A percentile compares a stretch with the other conserved stretches of the same genome.
Conservation (phyloP, 2,797 vertebrate genomes). For the Enteromius anoplus region DNA sequence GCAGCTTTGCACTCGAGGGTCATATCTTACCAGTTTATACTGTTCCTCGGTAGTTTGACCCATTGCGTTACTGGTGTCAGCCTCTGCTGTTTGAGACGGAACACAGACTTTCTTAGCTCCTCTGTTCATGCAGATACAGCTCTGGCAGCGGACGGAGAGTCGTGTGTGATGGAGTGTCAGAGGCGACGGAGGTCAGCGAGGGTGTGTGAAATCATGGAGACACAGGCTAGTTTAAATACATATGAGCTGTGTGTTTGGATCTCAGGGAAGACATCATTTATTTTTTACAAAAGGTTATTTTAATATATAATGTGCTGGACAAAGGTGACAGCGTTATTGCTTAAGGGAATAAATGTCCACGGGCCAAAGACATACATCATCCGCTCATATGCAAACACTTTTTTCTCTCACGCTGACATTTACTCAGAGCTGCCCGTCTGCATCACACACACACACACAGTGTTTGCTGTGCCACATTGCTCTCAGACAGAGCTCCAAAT, state of each 20-base stretch:
- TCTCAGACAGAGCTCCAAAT: background rate
- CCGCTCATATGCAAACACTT: slow-evolving; percentile 82
- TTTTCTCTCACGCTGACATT: slow-evolving; percentile 74
- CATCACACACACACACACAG: slow-evolving; percentile 60
- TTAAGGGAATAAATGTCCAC: slow-evolving; percentile 77
- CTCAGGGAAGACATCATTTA: background rate
- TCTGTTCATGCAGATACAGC: background rate
- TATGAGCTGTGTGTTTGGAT: background rate
- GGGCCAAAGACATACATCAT: slow-evolving; percentile 80
- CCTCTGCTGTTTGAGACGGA: background rate
- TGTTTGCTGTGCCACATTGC: slow-evolving; percentile 38
- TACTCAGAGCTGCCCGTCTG: slow-evolving; percentile 74
- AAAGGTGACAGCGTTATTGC: slow-evolving; percentile 75
- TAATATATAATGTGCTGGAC: slow-evolving; percentile 83
- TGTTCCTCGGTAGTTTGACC: background rate
- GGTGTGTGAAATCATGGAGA: background rate
- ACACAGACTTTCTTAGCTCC: background rate
- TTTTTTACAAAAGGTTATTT: slow-evolving; percentile 80
- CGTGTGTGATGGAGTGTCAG: background rate
- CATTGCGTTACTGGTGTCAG: background rate
- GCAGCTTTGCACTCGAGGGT: background rate
- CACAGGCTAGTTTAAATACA: background rate
- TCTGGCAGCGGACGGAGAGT: background rate
- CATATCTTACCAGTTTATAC: background rate
- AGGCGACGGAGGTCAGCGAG: background rate